These are phyloP conservation scores for Leptopilina boulardi DNA, from an alignment of 1,140 invertebrate species.

Conservation along the genomic window DNA sequence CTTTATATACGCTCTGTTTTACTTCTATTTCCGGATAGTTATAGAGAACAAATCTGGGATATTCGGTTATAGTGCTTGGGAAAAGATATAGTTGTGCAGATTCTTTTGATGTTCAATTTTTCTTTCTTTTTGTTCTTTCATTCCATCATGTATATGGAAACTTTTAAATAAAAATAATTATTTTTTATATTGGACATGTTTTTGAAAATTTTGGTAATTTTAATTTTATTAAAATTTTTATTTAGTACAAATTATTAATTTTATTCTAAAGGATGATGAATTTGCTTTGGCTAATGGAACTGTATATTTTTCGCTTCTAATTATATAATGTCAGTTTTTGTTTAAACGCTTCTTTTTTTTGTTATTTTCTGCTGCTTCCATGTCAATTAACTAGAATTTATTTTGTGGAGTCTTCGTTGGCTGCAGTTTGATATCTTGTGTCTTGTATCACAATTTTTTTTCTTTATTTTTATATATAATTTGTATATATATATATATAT, in stretches of 20 bases:
- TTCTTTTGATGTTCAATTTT: background rate
- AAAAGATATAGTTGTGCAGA: background rate
- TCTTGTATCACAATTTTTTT: conserved; percentile 1
- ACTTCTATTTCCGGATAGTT: conserved; percentile 30
- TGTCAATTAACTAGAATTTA: conserved; percentile 35
- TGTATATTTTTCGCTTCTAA: background rate
- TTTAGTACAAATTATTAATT: too few species aligned
- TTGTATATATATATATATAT: background rate
- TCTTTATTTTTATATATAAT: too few species aligned
- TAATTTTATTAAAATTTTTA: background rate
- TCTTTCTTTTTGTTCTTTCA: background rate
- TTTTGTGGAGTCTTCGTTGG: conserved; percentile 40
- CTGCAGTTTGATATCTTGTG: conserved; percentile 46
- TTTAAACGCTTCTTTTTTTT: background rate
- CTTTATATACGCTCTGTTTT: conserved; percentile 11
- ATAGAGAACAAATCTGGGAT: conserved; percentile 44
- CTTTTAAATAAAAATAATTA: background rate
- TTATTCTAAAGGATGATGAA: conserved; percentile 12
- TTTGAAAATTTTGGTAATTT: too few species aligned
- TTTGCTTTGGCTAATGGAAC: background rate
- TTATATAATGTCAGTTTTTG: background rate
- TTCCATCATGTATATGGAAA: background rate
- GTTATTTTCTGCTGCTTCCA: conserved; percentile 18
- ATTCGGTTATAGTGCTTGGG: conserved; percentile 47
- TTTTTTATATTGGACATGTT: background rate